Conservation (phyloP, 2,888 invertebrate species). For the Baccha elongata region DNA sequence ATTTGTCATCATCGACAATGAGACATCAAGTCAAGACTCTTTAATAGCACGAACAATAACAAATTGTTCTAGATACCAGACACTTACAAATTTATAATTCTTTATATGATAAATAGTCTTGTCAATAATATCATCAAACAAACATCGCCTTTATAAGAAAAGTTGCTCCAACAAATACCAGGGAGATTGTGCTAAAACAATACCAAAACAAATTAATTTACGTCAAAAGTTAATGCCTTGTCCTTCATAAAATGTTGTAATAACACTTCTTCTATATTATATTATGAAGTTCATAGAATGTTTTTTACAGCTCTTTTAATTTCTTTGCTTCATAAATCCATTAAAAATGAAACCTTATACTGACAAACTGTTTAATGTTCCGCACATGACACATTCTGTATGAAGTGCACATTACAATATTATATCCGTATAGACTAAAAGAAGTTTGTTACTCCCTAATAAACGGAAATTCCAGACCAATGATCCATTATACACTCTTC, state of each 20-base stretch:
- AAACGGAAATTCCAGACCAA: conserved; percentile 60
- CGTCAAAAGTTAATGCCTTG: conserved; percentile 15
- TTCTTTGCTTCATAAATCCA: neutral
- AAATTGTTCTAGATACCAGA: no score
- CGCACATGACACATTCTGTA: conserved; percentile 13
- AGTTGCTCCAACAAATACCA: neutral
- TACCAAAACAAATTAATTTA: conserved; percentile 5
- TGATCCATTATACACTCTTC: conserved; percentile 46
- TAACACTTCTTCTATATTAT: neutral
- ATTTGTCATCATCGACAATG: no score
- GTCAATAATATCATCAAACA: no score
- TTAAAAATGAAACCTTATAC: conserved; percentile 21
- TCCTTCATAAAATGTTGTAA: conserved; percentile 6
- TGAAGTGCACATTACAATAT: neutral
- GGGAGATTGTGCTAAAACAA: neutral
- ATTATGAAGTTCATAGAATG: neutral
- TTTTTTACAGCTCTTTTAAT: neutral
- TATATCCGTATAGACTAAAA: neutral
- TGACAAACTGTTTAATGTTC: conserved; percentile 26
- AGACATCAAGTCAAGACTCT: no score
- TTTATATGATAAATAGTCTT: no score
- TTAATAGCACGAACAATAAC: no score
- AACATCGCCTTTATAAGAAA: neutral
- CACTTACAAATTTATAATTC: no score
- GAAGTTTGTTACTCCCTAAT: conserved; percentile 28